A percentile compares a stretch with the other conserved stretches of the same genome.
phyloP scores from a whole-genome alignment of 2,797 vertebrate species.

The Xyrichtys novacula region DNA sequence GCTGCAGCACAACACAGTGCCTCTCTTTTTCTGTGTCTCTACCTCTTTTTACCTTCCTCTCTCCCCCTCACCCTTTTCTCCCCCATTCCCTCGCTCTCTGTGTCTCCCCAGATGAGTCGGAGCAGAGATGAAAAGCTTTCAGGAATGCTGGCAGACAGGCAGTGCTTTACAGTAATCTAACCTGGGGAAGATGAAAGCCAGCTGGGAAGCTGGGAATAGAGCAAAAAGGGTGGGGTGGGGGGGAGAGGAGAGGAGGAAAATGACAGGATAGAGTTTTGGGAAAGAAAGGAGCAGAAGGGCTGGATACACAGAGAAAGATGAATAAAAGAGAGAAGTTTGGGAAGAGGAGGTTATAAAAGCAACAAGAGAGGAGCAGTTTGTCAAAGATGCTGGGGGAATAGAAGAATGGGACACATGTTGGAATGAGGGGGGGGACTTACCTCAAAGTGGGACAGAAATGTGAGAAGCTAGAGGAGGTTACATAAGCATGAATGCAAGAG shows the following conservation, averaged over 20 bases:
- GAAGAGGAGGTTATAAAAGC: conserved; percentile 20
- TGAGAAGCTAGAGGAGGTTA: background rate
- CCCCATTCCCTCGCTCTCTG: conserved; percentile 35
- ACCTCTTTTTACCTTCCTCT: background rate
- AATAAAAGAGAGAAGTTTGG: conserved; percentile 31
- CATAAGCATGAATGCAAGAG: background rate
- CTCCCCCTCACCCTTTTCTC: conserved; percentile 34
- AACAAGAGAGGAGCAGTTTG: conserved; percentile 47
- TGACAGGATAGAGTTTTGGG: conserved; percentile 57
- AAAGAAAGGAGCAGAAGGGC: conserved; percentile 44
- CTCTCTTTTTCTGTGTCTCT: conserved; percentile 27
- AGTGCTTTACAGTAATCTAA: conserved; percentile 86
- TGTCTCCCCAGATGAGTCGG: conserved; percentile 77
- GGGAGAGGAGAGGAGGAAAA: conserved; percentile 58
- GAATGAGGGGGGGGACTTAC: conserved; percentile 13
- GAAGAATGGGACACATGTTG: conserved; percentile 23
- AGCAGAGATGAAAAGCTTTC: conserved; percentile 85
- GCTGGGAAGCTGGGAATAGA: conserved; percentile 74
- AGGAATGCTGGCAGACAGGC: conserved; percentile 84
- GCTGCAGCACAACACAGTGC: conserved; percentile 42
- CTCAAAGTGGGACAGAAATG: background rate
- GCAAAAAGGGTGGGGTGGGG: conserved; percentile 13
- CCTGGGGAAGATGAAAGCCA: conserved; percentile 84
- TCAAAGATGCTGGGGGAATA: conserved; percentile 29
- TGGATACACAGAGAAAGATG: conserved; percentile 16